A percentile compares a stretch with the other conserved stretches of the same genome.
Conservation (phyloP, 2,797 vertebrate genomes). For the Neoniphon sammara region DNA sequence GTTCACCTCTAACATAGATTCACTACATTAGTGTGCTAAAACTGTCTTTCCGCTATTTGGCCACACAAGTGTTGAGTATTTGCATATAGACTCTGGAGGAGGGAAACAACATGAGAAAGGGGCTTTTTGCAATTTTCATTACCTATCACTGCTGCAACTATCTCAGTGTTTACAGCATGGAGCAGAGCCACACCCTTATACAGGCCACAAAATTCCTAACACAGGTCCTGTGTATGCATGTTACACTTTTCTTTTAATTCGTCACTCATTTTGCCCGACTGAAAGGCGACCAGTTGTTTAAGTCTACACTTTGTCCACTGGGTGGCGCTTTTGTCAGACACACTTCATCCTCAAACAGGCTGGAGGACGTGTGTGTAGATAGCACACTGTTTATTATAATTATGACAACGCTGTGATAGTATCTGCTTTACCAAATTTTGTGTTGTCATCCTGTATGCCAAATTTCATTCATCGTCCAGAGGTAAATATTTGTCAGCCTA, state of each 20-base stretch:
- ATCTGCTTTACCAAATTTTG: slow-evolving; percentile 39
- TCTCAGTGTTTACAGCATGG: too few relatives aligned
- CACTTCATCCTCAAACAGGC: neutral
- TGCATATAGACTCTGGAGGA: too few relatives aligned
- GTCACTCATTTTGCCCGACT: neutral
- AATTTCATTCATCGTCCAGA: neutral
- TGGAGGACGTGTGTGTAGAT: slow-evolving; percentile 11
- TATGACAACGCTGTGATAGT: slow-evolving; percentile 30
- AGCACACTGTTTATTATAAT: neutral
- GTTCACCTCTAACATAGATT: neutral
- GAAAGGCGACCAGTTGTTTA: neutral
- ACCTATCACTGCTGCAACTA: too few relatives aligned
- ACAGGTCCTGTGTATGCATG: too few relatives aligned
- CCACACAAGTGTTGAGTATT: too few relatives aligned
- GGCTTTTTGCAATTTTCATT: too few relatives aligned
- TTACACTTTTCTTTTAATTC: too few relatives aligned
- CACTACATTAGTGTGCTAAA: neutral
- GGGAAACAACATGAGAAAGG: too few relatives aligned
- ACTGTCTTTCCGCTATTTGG: too few relatives aligned
- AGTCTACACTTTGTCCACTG: slow-evolving; percentile 41
- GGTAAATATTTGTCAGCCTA: neutral
- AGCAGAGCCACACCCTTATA: too few relatives aligned
- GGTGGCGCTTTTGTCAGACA: slow-evolving; percentile 61
- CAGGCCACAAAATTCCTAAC: too few relatives aligned
- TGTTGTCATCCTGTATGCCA: slow-evolving; percentile 46